Evolutionary conservation across 2,888 invertebrate species (phyloP), one percentile per base, ranked within the genome.

Genomic region (Habroteleia sp.): DNA sequence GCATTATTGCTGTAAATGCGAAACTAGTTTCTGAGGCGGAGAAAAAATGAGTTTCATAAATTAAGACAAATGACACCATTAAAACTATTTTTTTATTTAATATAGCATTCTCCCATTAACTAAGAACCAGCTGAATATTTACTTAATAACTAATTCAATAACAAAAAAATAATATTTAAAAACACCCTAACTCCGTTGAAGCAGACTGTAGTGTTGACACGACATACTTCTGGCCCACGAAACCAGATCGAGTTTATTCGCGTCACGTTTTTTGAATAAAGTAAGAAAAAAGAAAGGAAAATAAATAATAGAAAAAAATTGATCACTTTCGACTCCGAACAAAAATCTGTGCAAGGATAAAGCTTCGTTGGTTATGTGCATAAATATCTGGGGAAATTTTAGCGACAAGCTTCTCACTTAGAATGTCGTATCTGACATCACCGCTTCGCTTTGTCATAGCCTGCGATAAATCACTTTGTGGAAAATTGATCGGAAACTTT

Each of bases 171-270:
- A n/a, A n/a, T n/a, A n/a, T n/a, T n/a, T n/a, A n/a, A n/a, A n/a
- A n/a, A n/a, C n/a, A n/a, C n/a, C n/a, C n/a, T n/a, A n/a, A n/a
- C n/a, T n/a, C n/a, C n/a, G n/a, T n/a, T n/a, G n/a, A n/a, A n/a
- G n/a, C n/a, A n/a, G n/a, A n/a, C n/a, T n/a, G n/a, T n/a, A n/a
- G n/a, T n/a, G n/a, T n/a, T n/a, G 20, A 20, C 20, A 2, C 20
- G 75, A 71, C 80, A 73, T 54, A 76, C 29, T 76, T 27, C 20
- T 46, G 54, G 25, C 75, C 23, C 33, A 44, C 52, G 56, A 74
- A 74, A 75, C 71, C 66, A 74, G 73, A 74, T 72, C 73, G 71
- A 10, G 52, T 73, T 71, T 48, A 66, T 74, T 50, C 69, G 17
- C 60, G 13, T 42, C 60, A 69, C 69, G 69, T 69, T 50, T 60